Evolutionary conservation across 2,113 vertebrate species (phyloP), one percentile per base, ranked within the genome.

Genomic region (Hippocampus abdominalis): DNA sequence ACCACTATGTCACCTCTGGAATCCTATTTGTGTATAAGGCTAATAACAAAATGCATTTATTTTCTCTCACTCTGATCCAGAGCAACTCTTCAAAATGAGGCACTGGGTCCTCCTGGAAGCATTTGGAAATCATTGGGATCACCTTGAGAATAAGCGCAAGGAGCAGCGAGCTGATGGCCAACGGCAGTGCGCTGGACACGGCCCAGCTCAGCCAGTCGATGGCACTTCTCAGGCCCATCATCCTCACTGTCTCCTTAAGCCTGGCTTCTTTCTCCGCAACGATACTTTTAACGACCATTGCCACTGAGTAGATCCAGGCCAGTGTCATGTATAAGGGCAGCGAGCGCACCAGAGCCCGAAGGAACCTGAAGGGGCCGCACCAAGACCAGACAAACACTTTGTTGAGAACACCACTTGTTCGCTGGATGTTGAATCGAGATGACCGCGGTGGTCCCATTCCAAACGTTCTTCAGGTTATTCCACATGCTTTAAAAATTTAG

Each of bases 121-220:
- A 77, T 21, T 27, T 16, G 42, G 16, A 18, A 91, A 92, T 87
- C 62, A 82, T 10, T 15, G 0, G 77, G 84, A 91, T 94, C 91
- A 98, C 97, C 95, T 99, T 99, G 64, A 99, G 90, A 49, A 95
- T 94, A 27, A 95, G 62, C 1, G 94, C 83, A 65, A 99, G 91
- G 15, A 98, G 84, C 8, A 91, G 63, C 0, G 96, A 92, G 32
- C 97, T 98, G 90, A 96, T 57, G 0, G 95, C 90, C 57, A 99
- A 93, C 0, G 95, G 95, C 18, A 96, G 77, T 10, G 91, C 78
- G 54, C 94, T 94, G 75, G 95, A 98, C 84, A 96, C 90, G 66
- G 93, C 93, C 97, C 97, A 99, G 91, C 95, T 97, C 68, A 97
- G 91, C 96, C 97, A 98, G 67, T 98, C 94, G 86, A 92, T 95